Base-by-base conservation (phyloP, 2,888 invertebrate genomes). In the Caenorhabditis uteleia region DNA sequence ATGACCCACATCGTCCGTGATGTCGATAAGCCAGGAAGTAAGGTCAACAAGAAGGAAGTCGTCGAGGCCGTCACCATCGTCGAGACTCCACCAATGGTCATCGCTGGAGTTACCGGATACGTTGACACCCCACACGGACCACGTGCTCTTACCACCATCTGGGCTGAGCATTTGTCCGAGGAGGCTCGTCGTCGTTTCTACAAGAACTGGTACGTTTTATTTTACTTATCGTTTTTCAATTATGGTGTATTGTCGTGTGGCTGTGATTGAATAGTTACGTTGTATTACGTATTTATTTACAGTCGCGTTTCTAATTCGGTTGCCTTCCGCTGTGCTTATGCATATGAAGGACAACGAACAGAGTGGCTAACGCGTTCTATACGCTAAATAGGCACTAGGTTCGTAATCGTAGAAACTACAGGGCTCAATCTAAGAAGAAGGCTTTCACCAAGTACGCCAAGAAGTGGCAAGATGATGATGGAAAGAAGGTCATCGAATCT, bases 351-450 rank as follows among this genome's bases (percentile, higher is more conserved):
- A 50, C 51, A 45, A 48, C 61, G 68, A 66, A 68, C 68, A 48
- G 57, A 54, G 61, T 68, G 72, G 64, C 65, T 67, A 39, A 56
- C 20, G 56, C 57, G 55, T 54, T 44, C 40, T 50, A 14, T 29
- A 53, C 51, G 56, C 53, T 62, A 48, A 62, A 18, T 53, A 57
- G 62, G 62, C 62, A 62, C 43, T 59, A 54, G 51, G 68, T 62
- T 71, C 67, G 65, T 61, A 60, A 60, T 69, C 65, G 59, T 55
- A 55, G 60, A 64, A 54, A 55, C 62, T 77, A 70, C 85, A 98
- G 98, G 98, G 95, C 94, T 88, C 92, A 93, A 87, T 93, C 93
- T 86, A 95, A 98, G 90, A 98, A 95, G 92, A 97, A 95, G 93
- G 98, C 98, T 72, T 98, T 97, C 87, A 92, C 93, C 76, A 97